Conservation (phyloP, 2,797 vertebrate species). For the Muraenolepis orangiensis region DNA sequence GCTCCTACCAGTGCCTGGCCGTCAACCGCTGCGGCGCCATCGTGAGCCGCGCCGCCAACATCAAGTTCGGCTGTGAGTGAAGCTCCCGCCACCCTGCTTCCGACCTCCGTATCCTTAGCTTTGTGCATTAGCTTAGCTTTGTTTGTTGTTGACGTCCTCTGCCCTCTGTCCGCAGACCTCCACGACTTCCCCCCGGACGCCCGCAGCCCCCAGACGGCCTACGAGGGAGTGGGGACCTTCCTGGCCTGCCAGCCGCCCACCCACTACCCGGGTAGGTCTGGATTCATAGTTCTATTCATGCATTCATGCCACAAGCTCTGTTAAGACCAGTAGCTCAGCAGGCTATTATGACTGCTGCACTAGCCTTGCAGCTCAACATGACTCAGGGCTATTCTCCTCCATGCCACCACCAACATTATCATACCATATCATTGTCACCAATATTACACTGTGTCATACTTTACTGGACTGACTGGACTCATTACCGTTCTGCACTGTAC, state of each 20-base stretch:
- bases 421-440: too few species aligned
- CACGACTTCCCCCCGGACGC: constrained; percentile 90
- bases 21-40: constrained; percentile 88
- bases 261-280: constrained; percentile 90
- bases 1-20: constrained; percentile 93
- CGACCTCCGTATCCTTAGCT: background rate
- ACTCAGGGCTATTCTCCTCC: too few species aligned
- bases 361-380: background rate
- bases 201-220: constrained; percentile 82
- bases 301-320: background rate
- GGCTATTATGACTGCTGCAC: background rate
- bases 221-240: constrained; percentile 85
- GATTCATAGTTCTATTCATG: background rate
- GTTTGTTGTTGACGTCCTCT: background rate
- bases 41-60: constrained; percentile 86
- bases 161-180: constrained; percentile 74
- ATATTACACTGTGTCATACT: too few species aligned
- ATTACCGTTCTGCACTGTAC: too few species aligned
- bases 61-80: constrained; percentile 94
- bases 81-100: background rate
- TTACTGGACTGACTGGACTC: too few species aligned
- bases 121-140: background rate
- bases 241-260: constrained; percentile 87
- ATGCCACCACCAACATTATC: too few species aligned
- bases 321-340: background rate